Percentiles rank a stretch among this genome's conserved stretches.
Conservation (phyloP, 2,888 invertebrate genomes). For the Strigamia transsilvanica region DNA sequence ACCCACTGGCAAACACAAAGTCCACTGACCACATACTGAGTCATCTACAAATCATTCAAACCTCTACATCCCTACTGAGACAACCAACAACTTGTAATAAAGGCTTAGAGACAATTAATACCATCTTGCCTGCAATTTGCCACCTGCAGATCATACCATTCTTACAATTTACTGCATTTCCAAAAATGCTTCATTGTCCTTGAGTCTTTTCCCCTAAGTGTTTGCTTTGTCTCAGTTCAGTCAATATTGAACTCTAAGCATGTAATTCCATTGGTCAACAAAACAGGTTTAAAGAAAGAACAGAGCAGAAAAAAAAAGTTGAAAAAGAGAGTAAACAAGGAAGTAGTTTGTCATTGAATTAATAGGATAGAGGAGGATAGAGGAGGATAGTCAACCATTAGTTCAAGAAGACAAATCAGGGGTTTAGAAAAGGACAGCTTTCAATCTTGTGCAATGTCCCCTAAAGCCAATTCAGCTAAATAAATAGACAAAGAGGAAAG, state of each 20-base stretch:
- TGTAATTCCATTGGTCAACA: constrained; percentile 11
- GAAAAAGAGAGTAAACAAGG: not conserved
- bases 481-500: constrained; percentile 10
- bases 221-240: constrained; percentile 4
- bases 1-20: constrained; percentile 1
- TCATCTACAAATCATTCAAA: constrained; percentile 11
- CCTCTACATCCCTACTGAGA: not conserved
- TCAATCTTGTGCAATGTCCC: constrained; percentile 14
- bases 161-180: not conserved
- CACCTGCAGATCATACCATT: not conserved
- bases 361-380: not conserved
- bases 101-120: not conserved
- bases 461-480: constrained; percentile 13
- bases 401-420: not conserved
- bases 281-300: too few species aligned
- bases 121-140: not conserved
- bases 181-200: not conserved
- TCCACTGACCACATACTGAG: not conserved
- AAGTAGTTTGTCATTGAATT: constrained; percentile 20
- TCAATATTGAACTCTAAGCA: not conserved
- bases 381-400: not conserved
- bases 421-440: constrained; percentile 20
- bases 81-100: not conserved
- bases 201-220: not conserved
- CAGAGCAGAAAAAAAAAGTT: not conserved